Evolutionary conservation across 2,797 vertebrate genomes (phyloP).

Genomic region (Helarctos malayanus): DNA sequence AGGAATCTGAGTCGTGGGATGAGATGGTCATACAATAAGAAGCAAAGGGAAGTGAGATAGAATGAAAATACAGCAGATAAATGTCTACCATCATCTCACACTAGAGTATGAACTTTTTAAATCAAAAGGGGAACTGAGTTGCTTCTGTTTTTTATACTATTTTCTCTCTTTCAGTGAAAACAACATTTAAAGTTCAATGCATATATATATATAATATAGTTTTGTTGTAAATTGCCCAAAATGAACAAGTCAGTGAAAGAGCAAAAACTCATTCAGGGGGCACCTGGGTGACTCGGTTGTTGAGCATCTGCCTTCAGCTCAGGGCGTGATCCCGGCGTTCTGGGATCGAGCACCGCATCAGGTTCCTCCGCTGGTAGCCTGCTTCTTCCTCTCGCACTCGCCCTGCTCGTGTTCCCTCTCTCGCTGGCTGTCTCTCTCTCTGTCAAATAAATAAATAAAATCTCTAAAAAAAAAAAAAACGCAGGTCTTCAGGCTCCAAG

Average conservation of each 20-base stretch:
- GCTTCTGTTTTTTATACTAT: neutral
- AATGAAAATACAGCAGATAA: neutral
- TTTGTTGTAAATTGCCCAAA: neutral
- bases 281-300: no score
- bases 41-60: neutral
- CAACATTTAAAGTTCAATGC: neutral
- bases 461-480: no score
- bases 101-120: neutral
- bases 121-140: neutral
- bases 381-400: no score
- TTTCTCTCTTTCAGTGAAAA: neutral
- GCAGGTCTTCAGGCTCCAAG: neutral
- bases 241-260: neutral
- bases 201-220: neutral
- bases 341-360: no score
- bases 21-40: neutral
- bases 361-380: no score
- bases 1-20: neutral
- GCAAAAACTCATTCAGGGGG: neutral
- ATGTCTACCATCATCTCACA: neutral
- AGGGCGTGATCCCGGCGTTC: no score
- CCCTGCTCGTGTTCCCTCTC: no score
- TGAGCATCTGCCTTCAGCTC: no score
- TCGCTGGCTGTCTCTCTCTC: no score
- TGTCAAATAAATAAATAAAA: no score